A percentile compares a stretch with the other conserved stretches of the same genome.
Conservation (phyloP, 1,140 invertebrate species). For the Drosophila neocordata region DNA sequence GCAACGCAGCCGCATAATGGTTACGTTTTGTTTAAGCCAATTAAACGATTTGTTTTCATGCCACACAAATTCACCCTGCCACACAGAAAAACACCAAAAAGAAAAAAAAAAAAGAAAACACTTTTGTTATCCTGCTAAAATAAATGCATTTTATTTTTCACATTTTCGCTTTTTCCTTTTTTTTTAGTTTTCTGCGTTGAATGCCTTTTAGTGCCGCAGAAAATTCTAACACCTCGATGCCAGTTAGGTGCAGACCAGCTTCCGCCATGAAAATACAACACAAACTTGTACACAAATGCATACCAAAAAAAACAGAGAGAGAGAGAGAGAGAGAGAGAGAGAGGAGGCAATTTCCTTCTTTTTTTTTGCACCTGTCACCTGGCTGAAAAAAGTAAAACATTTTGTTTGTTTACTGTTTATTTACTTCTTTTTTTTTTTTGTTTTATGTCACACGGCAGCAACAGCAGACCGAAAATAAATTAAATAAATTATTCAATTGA, state of each 20-base stretch:
- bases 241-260: slow-evolving; percentile 61
- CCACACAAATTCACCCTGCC: slow-evolving; percentile 72
- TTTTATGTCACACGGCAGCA: slow-evolving; percentile 52
- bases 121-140: too few species aligned
- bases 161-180: background rate
- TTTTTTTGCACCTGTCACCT: slow-evolving; percentile 56
- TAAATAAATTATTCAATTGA: slow-evolving; percentile 82
- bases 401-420: slow-evolving; percentile 49
- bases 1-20: slow-evolving; percentile 54
- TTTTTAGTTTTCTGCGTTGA: slow-evolving; percentile 5
- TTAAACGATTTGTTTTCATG: slow-evolving; percentile 80
- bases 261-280: slow-evolving; percentile 52
- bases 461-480: slow-evolving; percentile 70
- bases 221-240: slow-evolving; percentile 76
- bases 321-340: too few species aligned
- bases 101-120: slow-evolving; percentile 10
- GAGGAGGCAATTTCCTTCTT: background rate
- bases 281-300: background rate
- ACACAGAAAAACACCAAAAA: background rate
- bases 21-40: slow-evolving; percentile 78
- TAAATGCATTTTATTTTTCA: slow-evolving; percentile 29
- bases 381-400: slow-evolving; percentile 33
- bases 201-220: slow-evolving; percentile 35
- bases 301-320: too few species aligned
- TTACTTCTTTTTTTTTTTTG: background rate